A percentile compares a stretch with the other conserved stretches of the same genome.
Conservation (phyloP, 1,140 invertebrate species). For the Diprion similis region DNA sequence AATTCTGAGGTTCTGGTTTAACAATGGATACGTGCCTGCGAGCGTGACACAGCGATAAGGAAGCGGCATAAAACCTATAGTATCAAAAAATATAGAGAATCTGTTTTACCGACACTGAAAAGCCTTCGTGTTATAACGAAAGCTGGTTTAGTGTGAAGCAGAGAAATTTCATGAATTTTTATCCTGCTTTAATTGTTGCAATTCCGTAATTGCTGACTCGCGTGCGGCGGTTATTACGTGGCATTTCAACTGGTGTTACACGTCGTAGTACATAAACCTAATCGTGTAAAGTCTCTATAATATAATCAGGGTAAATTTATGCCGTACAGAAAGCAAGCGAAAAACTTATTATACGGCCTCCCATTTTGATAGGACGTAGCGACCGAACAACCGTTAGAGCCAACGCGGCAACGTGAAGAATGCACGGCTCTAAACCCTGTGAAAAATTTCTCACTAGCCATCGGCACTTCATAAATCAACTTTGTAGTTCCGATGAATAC, state of each 20-base stretch:
- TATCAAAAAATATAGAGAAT: not conserved
- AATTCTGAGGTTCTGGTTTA: too few relatives aligned
- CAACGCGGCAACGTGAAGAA: not conserved
- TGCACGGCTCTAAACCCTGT: not conserved
- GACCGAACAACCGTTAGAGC: too few relatives aligned
- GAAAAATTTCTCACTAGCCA: not conserved
- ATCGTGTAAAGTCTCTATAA: not conserved
- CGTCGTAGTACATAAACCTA: not conserved
- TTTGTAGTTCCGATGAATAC: not conserved
- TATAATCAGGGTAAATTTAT: not conserved
- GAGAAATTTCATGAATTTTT: not conserved
- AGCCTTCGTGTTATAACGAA: not conserved
- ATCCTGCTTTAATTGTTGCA: not conserved
- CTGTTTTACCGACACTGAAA: not conserved
- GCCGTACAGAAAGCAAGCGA: conserved; percentile 4
- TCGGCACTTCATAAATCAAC: not conserved
- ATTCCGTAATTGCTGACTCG: not conserved
- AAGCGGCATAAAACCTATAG: too few relatives aligned
- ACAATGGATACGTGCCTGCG: too few relatives aligned
- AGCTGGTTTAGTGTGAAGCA: too few relatives aligned
- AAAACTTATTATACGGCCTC: not conserved
- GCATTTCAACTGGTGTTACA: not conserved
- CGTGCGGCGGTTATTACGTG: not conserved
- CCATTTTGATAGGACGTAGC: not conserved
- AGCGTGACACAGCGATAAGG: too few relatives aligned